These are phyloP conservation scores for Caenorhabditis briggsae DNA, from an alignment of 1,140 invertebrate genomes.

Conservation along the genomic window DNA sequence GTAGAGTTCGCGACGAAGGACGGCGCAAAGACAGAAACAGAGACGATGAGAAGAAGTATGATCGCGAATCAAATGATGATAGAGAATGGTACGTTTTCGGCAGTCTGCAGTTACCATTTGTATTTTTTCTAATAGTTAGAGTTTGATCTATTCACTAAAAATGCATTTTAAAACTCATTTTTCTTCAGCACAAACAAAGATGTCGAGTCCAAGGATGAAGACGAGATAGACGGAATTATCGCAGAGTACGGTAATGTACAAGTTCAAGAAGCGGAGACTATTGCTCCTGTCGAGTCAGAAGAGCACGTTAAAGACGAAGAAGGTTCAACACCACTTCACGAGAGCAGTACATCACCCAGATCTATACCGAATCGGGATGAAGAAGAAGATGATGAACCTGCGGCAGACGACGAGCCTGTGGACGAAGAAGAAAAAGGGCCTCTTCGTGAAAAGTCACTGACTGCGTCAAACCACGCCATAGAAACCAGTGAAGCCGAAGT, in stretches of 20 bases:
- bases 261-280: background rate
- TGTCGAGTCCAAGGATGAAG: slow-evolving; percentile 37
- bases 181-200: background rate
- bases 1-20: background rate
- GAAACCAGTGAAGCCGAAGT: slow-evolving; percentile 41
- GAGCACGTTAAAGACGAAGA: background rate
- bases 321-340: background rate
- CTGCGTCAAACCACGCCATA: background rate
- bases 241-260: slow-evolving; percentile 32
- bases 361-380: background rate
- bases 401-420: slow-evolving; percentile 28
- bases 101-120: background rate
- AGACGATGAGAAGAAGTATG: slow-evolving; percentile 5
- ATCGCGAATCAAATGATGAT: slow-evolving; percentile 22
- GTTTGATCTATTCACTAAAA: too few species aligned
- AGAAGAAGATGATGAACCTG: slow-evolving; percentile 13
- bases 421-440: background rate
- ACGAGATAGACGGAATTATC: slow-evolving; percentile 37
- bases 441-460: background rate
- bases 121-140: too few species aligned
- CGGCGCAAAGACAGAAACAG: slow-evolving; percentile 29
- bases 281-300: background rate
- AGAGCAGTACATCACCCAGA: background rate
- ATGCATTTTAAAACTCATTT: background rate
- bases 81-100: background rate